Evolutionary conservation across 2,888 invertebrate genomes (phyloP).

Genomic region (Tetropium fuscum): DNA sequence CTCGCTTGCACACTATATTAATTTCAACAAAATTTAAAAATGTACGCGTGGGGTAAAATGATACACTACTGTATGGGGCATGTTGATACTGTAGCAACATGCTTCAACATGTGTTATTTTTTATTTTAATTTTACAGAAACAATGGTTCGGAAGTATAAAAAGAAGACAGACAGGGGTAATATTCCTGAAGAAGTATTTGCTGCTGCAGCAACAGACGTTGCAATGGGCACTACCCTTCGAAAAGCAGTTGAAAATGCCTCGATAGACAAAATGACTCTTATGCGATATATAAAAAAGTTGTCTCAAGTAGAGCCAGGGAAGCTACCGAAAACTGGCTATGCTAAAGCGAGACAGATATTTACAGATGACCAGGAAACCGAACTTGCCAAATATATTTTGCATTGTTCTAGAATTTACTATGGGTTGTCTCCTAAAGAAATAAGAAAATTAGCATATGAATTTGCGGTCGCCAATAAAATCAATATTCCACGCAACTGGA

Average conservation of each 20-base stretch:
- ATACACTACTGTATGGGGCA: too few species aligned
- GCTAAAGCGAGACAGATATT: constrained; percentile 1
- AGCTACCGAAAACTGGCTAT: not conserved
- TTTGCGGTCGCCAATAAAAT: constrained; percentile 35
- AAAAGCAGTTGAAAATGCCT: not conserved
- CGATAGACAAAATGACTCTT: not conserved
- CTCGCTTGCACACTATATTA: too few species aligned
- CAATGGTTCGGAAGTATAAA: too few species aligned
- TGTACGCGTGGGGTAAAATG: too few species aligned
- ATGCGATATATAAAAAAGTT: not conserved
- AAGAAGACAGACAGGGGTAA: too few species aligned
- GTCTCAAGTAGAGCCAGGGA: not conserved
- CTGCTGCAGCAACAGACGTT: too few species aligned
- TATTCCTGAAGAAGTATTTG: too few species aligned
- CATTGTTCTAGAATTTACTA: constrained; percentile 22
- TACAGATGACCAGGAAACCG: constrained; percentile 1
- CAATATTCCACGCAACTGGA: constrained; percentile 42
- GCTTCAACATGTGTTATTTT: too few species aligned
- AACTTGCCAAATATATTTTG: constrained; percentile 8
- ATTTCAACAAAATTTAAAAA: too few species aligned
- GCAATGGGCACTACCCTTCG: too few species aligned
- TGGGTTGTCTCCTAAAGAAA: constrained; percentile 40
- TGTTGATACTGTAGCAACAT: too few species aligned
- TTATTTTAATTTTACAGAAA: too few species aligned
- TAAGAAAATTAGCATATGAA: constrained; percentile 44